Conservation (phyloP, 2,888 invertebrate genomes). For the Torymus auratus region DNA sequence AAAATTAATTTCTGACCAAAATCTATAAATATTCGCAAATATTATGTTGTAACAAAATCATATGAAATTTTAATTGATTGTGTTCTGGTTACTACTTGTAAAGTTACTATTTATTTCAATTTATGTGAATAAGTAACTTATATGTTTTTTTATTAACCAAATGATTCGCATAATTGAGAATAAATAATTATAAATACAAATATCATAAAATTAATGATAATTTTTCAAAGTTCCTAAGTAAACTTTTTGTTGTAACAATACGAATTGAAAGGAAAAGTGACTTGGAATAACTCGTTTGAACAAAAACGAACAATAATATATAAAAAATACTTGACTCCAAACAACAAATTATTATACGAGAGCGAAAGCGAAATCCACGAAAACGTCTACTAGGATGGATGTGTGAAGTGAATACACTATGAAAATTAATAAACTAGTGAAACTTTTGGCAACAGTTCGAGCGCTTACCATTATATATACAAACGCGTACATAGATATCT, state of each 20-base stretch:
- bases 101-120: no score
- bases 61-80: not conserved
- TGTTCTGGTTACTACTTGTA: not conserved
- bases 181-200: not conserved
- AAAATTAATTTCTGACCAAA: no score
- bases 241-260: constrained; percentile 11
- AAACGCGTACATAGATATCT: constrained; percentile 18
- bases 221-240: constrained; percentile 49
- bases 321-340: no score
- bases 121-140: no score
- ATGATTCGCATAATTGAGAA: constrained; percentile 11
- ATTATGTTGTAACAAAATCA: not conserved
- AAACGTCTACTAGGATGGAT: no score
- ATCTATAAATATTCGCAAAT: no score
- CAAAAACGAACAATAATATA: no score
- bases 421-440: not conserved
- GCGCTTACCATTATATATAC: not conserved
- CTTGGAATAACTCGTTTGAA: constrained; percentile 9
- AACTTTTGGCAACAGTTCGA: constrained; percentile 27
- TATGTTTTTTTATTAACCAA: constrained; percentile 18
- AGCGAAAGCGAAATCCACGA: no score
- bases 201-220: constrained; percentile 17
- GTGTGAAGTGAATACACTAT: not conserved
- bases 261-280: not conserved
- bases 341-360: no score